Conservation (phyloP, 2,113 vertebrate genomes). For the Cricetomys ansorgei region DNA sequence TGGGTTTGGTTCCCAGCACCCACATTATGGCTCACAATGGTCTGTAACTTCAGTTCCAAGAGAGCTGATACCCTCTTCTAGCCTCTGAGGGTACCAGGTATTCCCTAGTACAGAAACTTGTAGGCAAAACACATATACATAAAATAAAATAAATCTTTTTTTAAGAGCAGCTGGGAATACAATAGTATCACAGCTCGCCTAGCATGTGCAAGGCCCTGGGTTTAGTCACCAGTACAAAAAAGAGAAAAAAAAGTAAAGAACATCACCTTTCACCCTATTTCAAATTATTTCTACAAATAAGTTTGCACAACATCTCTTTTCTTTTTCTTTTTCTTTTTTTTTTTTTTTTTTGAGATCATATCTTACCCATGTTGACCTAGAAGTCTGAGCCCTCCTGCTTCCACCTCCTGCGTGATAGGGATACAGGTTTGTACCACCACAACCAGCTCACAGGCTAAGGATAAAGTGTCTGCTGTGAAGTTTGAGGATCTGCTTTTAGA, state of each 20-base stretch:
- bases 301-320: not conserved
- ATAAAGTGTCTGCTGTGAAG: not conserved
- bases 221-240: not conserved
- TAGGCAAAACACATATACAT: not conserved
- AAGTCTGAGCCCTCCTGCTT: not conserved
- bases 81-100: not conserved
- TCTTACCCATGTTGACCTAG: not conserved
- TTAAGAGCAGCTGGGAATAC: not conserved
- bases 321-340: not conserved
- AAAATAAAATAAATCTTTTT: too few species aligned
- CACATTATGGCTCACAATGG: not conserved
- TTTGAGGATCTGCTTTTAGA: not conserved
- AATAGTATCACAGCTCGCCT: not conserved
- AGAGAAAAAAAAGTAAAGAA: not conserved
- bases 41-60: not conserved
- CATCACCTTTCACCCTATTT: not conserved
- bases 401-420: not conserved
- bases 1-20: not conserved
- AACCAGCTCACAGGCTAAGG: not conserved
- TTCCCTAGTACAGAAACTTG: not conserved
- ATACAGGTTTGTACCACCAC: not conserved
- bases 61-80: not conserved
- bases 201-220: not conserved
- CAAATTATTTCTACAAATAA: not conserved
- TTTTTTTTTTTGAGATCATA: not conserved